A percentile compares a stretch with the other conserved stretches of the same genome.
These are phyloP conservation scores for Alligator mississippiensis DNA, from an alignment of 2,113 vertebrate genomes.

Conservation along the genomic window DNA sequence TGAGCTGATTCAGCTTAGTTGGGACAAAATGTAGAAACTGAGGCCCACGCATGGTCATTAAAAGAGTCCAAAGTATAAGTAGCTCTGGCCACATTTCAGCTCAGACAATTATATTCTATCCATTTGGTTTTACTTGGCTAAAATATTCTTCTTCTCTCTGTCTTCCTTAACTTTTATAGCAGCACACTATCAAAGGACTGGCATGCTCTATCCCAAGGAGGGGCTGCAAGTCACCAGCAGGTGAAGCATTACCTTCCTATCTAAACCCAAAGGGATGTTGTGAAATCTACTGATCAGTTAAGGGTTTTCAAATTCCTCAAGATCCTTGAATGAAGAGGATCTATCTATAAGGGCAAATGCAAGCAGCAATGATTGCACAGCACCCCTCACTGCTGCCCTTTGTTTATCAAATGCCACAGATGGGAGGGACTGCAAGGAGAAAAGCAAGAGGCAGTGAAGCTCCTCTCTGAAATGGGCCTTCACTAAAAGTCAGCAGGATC, in stretches of 20 bases:
- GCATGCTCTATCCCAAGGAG: background rate
- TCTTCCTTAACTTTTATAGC: background rate
- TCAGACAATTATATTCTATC: background rate
- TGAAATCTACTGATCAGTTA: background rate
- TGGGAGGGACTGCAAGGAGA: fast-evolving
- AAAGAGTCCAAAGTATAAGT: background rate
- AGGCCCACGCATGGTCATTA: background rate
- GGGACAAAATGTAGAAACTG: background rate
- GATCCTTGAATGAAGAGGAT: background rate
- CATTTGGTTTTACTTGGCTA: background rate
- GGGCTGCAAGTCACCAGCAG: fast-evolving
- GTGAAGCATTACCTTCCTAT: background rate
- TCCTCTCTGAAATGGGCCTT: background rate
- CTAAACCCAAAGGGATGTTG: background rate
- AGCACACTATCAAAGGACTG: background rate
- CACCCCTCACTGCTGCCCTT: background rate
- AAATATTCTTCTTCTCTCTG: background rate
- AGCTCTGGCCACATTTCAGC: background rate
- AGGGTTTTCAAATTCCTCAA: background rate
- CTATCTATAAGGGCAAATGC: background rate
- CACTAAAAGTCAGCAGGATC: background rate
- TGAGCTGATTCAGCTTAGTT: fast-evolving
- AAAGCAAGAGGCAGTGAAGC: fast-evolving
- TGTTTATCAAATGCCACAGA: fast-evolving
- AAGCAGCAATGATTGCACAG: background rate